Base-by-base conservation (phyloP, 2,797 vertebrate species). In the Lepus townsendii region DNA sequence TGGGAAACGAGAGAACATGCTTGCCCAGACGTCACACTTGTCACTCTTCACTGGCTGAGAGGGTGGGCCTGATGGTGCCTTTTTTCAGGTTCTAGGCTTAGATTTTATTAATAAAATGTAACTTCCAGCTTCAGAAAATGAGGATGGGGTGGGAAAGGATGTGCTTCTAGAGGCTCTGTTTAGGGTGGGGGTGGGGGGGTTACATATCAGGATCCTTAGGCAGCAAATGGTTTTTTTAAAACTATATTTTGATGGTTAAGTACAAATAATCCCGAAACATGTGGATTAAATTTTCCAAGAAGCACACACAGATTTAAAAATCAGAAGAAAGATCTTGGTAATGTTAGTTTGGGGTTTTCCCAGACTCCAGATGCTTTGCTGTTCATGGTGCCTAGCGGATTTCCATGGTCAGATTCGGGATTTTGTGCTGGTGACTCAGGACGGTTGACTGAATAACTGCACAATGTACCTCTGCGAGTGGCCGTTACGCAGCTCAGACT, bases 241-340 rank as follows among this genome's bases (percentile, higher is more conserved):
- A 82, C 50, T 86, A 24, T 13, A 42, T 85, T 57, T 77, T 91
- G 91, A 91, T 91, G 92, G 65, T 84, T 94, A 91, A 78, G n/a
- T 84, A 52, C 92, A 93, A 94, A 93, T 89, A 94, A 92, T 90
- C 72, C 65, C 68, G 68, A 95, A 92, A 83, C 92, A 97, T 90
- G 89, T 96, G 95, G 91, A 47, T 95, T 94, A 68, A 19, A 94
- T 96, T 97, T 96, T 95, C 91, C 35, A 91, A 95, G 83, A 93
- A 77, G 63, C 78, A 91, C 84, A 93, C 79, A 90, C 19, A 38
- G 82, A 83, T 93, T 95, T 88, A 88, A 83, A 83, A 92, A 73
- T 92, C 75, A 87, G 71, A 86, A 90, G 71, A 50, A 92, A 72
- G 57, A 73, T 65, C 27, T 86, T 38, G 30, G 90, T 66, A 84